phyloP scores from a whole-genome alignment of 2,113 vertebrate genomes.

The Ceyx cyanopectus region DNA sequence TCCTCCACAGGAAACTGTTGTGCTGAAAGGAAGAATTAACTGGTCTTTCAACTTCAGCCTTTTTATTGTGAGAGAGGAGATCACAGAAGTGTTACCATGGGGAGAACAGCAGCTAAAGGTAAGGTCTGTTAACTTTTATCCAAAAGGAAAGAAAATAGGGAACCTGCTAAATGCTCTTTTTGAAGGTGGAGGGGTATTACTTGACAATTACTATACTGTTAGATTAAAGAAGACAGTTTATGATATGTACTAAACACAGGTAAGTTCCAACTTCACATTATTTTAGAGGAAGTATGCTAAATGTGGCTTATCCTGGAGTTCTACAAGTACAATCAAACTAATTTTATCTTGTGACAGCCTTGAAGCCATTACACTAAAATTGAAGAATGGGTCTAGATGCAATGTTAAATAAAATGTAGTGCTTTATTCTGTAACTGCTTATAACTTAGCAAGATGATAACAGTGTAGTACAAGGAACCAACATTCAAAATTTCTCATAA shows the following conservation, averaged over 20 bases:
- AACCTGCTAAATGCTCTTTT: background rate
- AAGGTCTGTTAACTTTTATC: conserved; percentile 50
- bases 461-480: background rate
- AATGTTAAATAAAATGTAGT: background rate
- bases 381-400: background rate
- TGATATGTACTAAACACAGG: background rate
- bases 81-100: conserved; percentile 70
- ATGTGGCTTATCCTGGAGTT: background rate
- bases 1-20: conserved; percentile 65
- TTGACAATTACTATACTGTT: background rate
- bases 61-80: conserved; percentile 68
- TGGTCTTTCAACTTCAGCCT: conserved; percentile 66
- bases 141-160: background rate
- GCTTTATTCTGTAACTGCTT: background rate
- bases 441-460: background rate
- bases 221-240: background rate
- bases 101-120: conserved; percentile 75
- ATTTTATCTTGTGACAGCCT: background rate
- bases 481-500: background rate
- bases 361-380: background rate
- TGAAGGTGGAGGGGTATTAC: background rate
- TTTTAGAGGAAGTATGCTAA: background rate
- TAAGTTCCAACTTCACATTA: background rate
- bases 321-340: background rate
- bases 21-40: conserved; percentile 68